Percentiles rank a stretch among this genome's conserved stretches.
Conservation (phyloP, 1,140 invertebrate genomes). For the Cryptotermes secundus region DNA sequence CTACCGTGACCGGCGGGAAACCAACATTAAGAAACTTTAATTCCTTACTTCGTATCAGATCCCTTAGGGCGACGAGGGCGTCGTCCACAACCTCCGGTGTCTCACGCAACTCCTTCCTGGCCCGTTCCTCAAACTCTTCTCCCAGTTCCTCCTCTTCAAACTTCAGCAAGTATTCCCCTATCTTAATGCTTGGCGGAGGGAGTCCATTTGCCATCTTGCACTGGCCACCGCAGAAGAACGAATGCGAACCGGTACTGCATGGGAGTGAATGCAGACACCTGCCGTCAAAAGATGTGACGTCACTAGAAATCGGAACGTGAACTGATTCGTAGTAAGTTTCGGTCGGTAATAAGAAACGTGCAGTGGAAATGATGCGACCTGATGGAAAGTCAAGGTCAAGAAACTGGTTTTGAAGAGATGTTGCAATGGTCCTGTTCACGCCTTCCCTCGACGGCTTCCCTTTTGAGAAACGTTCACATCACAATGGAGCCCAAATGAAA, state of each 20-base stretch:
- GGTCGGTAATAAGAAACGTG: no score
- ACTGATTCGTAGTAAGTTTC: no score
- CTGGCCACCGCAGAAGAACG: background rate
- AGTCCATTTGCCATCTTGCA: background rate
- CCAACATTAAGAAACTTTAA: no score
- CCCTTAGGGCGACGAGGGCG: slow-evolving; percentile 58
- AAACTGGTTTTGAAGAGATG: no score
- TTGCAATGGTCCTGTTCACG: no score
- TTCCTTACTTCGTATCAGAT: slow-evolving; percentile 57
- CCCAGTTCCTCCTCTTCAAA: slow-evolving; percentile 39
- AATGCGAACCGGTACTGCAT: background rate
- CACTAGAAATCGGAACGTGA: background rate
- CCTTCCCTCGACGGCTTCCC: no score
- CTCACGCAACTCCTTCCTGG: slow-evolving; percentile 65
- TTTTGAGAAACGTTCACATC: no score
- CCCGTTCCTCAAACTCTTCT: slow-evolving; percentile 53
- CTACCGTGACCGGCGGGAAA: no score
- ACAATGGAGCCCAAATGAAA: no score
- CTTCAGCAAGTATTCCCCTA: slow-evolving; percentile 37
- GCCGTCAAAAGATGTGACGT: background rate
- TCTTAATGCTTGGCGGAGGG: slow-evolving; percentile 34
- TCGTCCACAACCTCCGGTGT: slow-evolving; percentile 61
- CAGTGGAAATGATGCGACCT: no score
- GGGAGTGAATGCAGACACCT: background rate
- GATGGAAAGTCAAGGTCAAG: no score